Base-by-base conservation (phyloP, 2,888 invertebrate species). In the Ectobius pallidus region DNA sequence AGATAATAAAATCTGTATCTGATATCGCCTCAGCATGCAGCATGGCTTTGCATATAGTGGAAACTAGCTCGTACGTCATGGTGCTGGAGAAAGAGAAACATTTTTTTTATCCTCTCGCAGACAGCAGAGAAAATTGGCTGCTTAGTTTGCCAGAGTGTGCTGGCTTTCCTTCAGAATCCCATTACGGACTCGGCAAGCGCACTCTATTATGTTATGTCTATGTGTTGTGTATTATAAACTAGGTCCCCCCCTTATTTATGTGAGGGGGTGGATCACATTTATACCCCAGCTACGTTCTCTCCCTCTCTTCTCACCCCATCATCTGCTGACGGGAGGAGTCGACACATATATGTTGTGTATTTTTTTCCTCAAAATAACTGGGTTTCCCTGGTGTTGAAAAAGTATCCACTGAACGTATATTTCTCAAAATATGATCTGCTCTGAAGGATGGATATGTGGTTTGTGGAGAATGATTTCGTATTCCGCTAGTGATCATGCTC, bases 61-160 rank as follows among this genome's bases (percentile, higher is more conserved):
- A 58, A 16, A n/a, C 58, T 18, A 0, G 58, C 30, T 30, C 30
- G 58, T 58, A 58, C 11, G 58, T 58, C 58, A 58, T 58, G 30
- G 30, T n/a, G 16, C n/a, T 34, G 30, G 11, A 58, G 16, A 18
- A 20, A n/a, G 3, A 22, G 16, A n/a, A n/a, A n/a, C n/a, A n/a
- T 9, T 16, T 55, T 55, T 55, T 25, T 20, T 55, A 30, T 30
- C 30, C 58, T 58, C 30, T 58, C 58, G 2, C 30, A 58, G 58
- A 58, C 58, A 58, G 58, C 58, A 16, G 58, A 58, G 58, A 58
- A 58, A 58, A 58, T 58, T 58, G 58, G 27, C 58, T 58, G 58
- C 58, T 58, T 58, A 58, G 32, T 58, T 58, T 58, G 58, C 58
- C 58, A 58, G 30, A 32, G 58, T 30, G 58, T 16, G 46, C n/a